Conservation (phyloP, 2,113 vertebrate genomes). For the Etheostoma cragini region DNA sequence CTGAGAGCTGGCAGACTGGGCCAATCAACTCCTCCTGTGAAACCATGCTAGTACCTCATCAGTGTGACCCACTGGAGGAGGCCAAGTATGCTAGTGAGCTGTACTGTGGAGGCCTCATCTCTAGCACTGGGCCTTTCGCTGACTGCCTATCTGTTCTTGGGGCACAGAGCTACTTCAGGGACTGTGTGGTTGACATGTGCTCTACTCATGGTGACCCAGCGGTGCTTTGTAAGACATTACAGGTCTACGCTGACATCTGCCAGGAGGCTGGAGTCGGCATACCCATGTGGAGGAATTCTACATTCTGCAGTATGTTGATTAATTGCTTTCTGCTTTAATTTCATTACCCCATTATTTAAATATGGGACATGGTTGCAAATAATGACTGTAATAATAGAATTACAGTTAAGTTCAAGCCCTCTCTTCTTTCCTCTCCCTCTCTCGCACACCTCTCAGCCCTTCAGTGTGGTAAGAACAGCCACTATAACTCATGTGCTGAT, state of each 20-base stretch:
- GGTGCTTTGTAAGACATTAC: constrained; percentile 80
- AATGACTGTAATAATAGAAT: constrained; percentile 5
- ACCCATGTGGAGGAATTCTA: constrained; percentile 83
- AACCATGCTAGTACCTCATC: constrained; percentile 48
- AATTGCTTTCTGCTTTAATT: constrained; percentile 13
- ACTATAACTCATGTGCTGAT: constrained; percentile 80
- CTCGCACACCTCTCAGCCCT: constrained; percentile 59
- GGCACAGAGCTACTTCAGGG: constrained; percentile 82
- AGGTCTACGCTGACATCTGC: constrained; percentile 81
- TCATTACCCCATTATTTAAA: constrained; percentile 7
- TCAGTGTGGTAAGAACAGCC: constrained; percentile 79
- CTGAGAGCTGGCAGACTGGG: constrained; percentile 79
- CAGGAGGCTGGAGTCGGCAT: constrained; percentile 79
- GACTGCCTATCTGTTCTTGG: constrained; percentile 77
- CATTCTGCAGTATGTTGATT: constrained; percentile 85
- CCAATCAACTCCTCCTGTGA: constrained; percentile 73
- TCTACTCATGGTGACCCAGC: constrained; percentile 67
- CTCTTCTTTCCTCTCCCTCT: neutral
- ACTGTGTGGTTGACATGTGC: constrained; percentile 86
- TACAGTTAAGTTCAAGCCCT: neutral
- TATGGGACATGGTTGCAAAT: constrained; percentile 5
- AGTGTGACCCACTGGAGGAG: constrained; percentile 75
- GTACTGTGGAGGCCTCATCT: constrained; percentile 84
- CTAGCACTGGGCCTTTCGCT: constrained; percentile 80
- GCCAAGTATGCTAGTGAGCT: constrained; percentile 72